A percentile compares a stretch with the other conserved stretches of the same genome.
These are phyloP conservation scores for Hypena proboscidalis DNA, from an alignment of 2,888 invertebrate species.

Conservation along the genomic window DNA sequence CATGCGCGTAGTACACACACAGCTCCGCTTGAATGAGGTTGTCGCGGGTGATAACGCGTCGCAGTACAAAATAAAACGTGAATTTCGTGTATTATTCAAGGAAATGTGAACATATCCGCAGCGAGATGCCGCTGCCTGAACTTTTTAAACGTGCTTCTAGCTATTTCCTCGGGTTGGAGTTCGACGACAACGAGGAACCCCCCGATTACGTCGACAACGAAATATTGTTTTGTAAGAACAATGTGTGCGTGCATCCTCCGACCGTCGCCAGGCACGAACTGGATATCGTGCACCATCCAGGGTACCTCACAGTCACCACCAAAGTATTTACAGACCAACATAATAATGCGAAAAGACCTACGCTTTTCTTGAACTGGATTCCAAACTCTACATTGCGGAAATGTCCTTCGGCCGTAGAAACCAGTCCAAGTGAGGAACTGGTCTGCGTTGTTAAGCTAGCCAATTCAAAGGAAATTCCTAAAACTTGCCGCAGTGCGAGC, in stretches of 20 bases:
- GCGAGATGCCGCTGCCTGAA: conserved; percentile 90
- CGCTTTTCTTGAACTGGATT: conserved; percentile 96
- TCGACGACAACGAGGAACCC: conserved; percentile 85
- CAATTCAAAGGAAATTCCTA: conserved; percentile 57
- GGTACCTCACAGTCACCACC: conserved; percentile 94
- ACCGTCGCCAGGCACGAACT: conserved; percentile 92
- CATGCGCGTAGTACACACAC: conserved; percentile 77
- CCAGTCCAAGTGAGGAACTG: conserved; percentile 78
- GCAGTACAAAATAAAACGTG: conserved; percentile 40
- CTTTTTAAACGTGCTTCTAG: conserved; percentile 92
- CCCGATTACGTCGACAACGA: conserved; percentile 92
- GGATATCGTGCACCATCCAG: conserved; percentile 95
- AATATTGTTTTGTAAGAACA: conserved; percentile 96
- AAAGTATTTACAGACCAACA: conserved; percentile 92
- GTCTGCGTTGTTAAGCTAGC: conserved; percentile 58
- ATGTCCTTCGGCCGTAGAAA: conserved; percentile 91
- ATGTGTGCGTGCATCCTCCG: conserved; percentile 98
- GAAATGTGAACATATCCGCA: conserved; percentile 67
- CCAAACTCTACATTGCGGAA: conserved; percentile 95
- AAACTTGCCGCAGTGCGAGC: conserved; percentile 48
- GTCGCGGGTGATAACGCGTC: conserved; percentile 64
- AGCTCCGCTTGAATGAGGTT: conserved; percentile 66
- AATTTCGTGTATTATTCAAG: conserved; percentile 47
- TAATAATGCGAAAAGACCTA: conserved; percentile 91
- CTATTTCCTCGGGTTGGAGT: conserved; percentile 90